phyloP scores from a whole-genome alignment of 1,140 invertebrate species.

The Caenorhabditis latens region DNA sequence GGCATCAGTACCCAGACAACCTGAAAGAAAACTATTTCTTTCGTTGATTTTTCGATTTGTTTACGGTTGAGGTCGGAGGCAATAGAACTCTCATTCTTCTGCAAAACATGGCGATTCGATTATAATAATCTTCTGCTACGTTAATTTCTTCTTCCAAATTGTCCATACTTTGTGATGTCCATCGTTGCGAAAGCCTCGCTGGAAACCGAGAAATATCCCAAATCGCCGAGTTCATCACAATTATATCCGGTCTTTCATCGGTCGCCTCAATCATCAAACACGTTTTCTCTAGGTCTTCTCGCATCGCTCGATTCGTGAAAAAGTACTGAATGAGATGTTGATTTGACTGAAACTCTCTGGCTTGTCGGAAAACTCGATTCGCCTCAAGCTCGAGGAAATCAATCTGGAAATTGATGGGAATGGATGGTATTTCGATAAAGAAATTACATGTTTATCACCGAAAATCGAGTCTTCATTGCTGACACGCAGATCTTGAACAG shows the following conservation, averaged over 20 bases:
- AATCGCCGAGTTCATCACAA: slow-evolving; percentile 55
- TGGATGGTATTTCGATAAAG: no score
- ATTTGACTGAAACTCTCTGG: slow-evolving; percentile 40
- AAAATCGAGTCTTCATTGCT: slow-evolving; percentile 16
- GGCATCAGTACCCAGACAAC: slow-evolving; percentile 35
- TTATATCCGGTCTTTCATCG: slow-evolving; percentile 47
- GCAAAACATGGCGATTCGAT: slow-evolving; percentile 20
- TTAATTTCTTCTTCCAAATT: background rate
- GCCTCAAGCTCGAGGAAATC: slow-evolving; percentile 48
- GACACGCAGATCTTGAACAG: background rate
- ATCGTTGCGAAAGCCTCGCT: background rate
- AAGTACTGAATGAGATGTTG: slow-evolving; percentile 52
- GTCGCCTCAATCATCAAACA: background rate
- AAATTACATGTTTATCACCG: slow-evolving; percentile 54
- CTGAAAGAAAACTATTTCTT: background rate
- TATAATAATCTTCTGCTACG: slow-evolving; percentile 14
- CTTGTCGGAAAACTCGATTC: slow-evolving; percentile 57
- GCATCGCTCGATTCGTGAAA: slow-evolving; percentile 57
- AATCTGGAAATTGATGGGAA: slow-evolving; percentile 21
- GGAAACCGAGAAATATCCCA: slow-evolving; percentile 52
- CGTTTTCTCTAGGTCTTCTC: slow-evolving; percentile 50
- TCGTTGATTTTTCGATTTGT: background rate
- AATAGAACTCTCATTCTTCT: background rate
- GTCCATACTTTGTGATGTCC: no score
- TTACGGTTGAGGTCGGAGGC: slow-evolving; percentile 11